phyloP scores from a whole-genome alignment of 92 coral and sea anemone species.

The Palythoa heliodiscus region DNA sequence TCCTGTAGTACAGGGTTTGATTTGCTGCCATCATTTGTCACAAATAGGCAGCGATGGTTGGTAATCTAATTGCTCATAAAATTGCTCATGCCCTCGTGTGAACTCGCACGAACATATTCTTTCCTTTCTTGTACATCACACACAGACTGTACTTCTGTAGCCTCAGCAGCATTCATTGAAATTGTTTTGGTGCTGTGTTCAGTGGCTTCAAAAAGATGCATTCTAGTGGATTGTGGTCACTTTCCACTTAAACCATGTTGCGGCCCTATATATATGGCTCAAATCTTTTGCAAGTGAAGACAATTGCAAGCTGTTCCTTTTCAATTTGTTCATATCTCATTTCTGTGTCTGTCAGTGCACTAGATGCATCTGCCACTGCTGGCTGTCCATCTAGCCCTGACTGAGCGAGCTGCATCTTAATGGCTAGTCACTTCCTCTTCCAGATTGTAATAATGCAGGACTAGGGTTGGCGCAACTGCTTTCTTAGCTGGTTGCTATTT shows the following conservation, averaged over 20 bases:
- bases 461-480: too few relatives aligned
- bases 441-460: slow-evolving; percentile 10
- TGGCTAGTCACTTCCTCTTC: slow-evolving; percentile 36
- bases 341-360: not conserved
- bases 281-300: not conserved
- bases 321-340: not conserved
- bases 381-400: not conserved
- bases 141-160: not conserved
- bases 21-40: slow-evolving; percentile 56
- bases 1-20: slow-evolving; percentile 43
- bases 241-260: not conserved
- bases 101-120: slow-evolving; percentile 21
- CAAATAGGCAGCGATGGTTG: slow-evolving; percentile 42
- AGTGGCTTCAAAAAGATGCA: not conserved
- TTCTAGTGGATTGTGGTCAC: slow-evolving; percentile 10
- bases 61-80: slow-evolving; percentile 44
- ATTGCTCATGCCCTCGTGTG: slow-evolving; percentile 41
- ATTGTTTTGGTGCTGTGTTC: not conserved
- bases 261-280: not conserved
- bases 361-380: not conserved
- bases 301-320: not conserved
- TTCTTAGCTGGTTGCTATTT: too few relatives aligned
- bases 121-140: not conserved
- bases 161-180: slow-evolving; percentile 16
- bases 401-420: not conserved